Conservation (phyloP, 2,797 vertebrate genomes). For the Lepilemur ruficaudatus region DNA sequence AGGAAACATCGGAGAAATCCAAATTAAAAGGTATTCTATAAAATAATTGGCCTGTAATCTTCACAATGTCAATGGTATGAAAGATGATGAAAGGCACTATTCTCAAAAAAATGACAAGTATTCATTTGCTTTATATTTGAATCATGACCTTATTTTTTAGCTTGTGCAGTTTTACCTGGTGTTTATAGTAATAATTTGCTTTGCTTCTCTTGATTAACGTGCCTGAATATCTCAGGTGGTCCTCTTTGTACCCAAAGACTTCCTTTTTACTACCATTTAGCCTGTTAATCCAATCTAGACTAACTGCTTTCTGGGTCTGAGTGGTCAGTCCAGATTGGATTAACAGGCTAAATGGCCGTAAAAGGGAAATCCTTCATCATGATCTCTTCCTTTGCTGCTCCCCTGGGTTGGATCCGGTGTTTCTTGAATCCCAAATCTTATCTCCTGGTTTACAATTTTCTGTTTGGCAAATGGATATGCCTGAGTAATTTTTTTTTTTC, state of each 20-base stretch:
- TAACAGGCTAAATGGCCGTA: not conserved
- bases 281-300: not conserved
- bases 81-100: not conserved
- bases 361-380: not conserved
- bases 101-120: not conserved
- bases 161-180: not conserved
- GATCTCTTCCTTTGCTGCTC: not conserved
- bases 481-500: not conserved
- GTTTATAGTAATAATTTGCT: not conserved
- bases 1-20: not conserved
- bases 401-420: not conserved
- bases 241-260: not conserved
- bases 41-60: not conserved
- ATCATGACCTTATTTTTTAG: not conserved
- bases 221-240: not conserved
- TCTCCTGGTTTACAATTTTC: not conserved
- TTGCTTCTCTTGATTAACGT: not conserved
- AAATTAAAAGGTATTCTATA: not conserved
- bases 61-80: not conserved
- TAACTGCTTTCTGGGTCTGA: not conserved
- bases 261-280: not conserved
- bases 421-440: not conserved
- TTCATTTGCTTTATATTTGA: not conserved
- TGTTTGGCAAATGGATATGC: not conserved
- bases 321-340: not conserved